Evolutionary conservation across 2,113 vertebrate genomes (phyloP).

Genomic region (Eonycteris spelaea): DNA sequence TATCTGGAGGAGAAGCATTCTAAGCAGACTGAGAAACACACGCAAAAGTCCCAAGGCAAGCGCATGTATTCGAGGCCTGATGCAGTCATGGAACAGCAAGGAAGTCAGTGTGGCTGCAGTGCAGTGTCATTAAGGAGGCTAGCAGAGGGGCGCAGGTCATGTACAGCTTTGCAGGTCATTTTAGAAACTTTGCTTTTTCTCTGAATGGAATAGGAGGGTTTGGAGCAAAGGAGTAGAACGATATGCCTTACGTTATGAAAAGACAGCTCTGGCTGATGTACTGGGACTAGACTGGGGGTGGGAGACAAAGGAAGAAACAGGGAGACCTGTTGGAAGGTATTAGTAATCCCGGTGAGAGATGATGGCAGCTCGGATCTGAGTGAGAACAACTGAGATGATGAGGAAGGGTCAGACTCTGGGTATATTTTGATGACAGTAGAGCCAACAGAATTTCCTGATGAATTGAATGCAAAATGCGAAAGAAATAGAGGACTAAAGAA

Average conservation of each 20-base stretch:
- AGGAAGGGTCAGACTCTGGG: neutral
- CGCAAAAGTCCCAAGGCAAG: neutral
- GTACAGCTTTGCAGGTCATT: neutral
- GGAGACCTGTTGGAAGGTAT: neutral
- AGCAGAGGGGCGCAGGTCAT: accelerated
- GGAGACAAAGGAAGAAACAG: neutral
- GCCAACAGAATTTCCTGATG: neutral
- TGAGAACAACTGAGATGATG: neutral
- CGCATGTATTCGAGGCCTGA: neutral
- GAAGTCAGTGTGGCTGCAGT: neutral
- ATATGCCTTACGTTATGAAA: neutral
- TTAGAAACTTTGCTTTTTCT: neutral
- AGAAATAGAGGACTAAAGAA: neutral
- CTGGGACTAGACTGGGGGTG: neutral
- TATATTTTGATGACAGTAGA: neutral
- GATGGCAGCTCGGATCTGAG: neutral
- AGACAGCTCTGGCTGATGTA: neutral
- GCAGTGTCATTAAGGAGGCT: neutral
- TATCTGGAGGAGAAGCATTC: neutral
- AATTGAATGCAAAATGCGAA: neutral
- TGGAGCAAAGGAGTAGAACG: neutral
- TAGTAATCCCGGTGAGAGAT: neutral
- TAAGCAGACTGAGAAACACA: neutral
- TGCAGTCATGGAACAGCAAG: neutral
- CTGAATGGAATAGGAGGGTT: neutral